These are phyloP conservation scores for Calephelis nemesis DNA, from an alignment of 1,140 invertebrate genomes.

Conservation along the genomic window DNA sequence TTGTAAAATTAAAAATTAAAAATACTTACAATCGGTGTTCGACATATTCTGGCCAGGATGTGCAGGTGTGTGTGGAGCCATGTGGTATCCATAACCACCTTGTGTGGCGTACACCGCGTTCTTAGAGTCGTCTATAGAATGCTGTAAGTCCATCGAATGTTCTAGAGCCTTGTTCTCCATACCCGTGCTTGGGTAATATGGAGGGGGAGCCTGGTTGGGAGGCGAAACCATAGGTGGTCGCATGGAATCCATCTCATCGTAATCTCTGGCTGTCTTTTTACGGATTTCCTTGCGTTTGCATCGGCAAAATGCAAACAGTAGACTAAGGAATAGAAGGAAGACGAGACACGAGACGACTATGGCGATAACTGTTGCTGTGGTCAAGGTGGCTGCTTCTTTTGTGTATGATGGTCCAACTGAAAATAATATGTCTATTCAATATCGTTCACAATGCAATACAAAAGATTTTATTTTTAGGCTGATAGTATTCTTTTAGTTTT, in stretches of 20 bases:
- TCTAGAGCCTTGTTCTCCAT: constrained; percentile 95
- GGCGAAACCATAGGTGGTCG: constrained; percentile 89
- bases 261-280: constrained; percentile 90
- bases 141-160: constrained; percentile 89
- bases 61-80: constrained; percentile 67
- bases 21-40: constrained; percentile 86
- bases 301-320: constrained; percentile 91
- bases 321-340: constrained; percentile 86
- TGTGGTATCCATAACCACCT: constrained; percentile 91
- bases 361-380: constrained; percentile 88
- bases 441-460: not conserved
- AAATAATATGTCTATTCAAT: constrained; percentile 30
- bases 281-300: constrained; percentile 91
- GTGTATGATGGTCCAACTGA: constrained; percentile 89
- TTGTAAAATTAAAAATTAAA: too few relatives aligned
- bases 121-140: constrained; percentile 90
- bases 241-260: constrained; percentile 92
- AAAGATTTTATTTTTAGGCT: too few relatives aligned
- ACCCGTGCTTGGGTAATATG: constrained; percentile 90
- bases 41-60: constrained; percentile 82
- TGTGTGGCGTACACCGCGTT: constrained; percentile 88
- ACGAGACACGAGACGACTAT: constrained; percentile 90
- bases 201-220: constrained; percentile 90
- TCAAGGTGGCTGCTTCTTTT: constrained; percentile 86
- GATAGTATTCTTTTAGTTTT: too few relatives aligned